Base-by-base conservation (phyloP, 2,888 invertebrate species). In the Sinohyriopsis cumingii region DNA sequence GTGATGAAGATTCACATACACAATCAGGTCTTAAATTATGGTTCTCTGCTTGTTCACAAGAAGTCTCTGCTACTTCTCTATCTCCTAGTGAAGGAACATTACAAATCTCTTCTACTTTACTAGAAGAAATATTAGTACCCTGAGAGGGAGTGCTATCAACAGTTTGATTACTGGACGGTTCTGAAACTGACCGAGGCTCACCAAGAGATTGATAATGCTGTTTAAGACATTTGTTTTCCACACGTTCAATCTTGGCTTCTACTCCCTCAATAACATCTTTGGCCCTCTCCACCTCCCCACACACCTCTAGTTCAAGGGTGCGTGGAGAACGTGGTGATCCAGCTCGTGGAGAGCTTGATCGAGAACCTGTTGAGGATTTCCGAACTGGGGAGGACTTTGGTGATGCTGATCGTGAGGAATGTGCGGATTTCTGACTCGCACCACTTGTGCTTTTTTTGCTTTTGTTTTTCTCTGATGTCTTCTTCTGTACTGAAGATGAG, bases 221-320 rank as follows among this genome's bases (percentile, higher is more conserved):
- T 24, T 71, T 67, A 56, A 74, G 64, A 68, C 68, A 67, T 57
- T 69, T 69, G 59, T 74, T 74, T 67, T 74, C 74, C 53, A 74
- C 66, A 62, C 71, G 71, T 63, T 85, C 84, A 63, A 85, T 85
- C 66, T 72, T 80, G 20, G 85, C 82, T 70, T 84, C 82, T 53
- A 73, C 69, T 61, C 67, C 66, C 66, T 75, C 55, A 18, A 78
- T 78, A 57, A 82, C 70, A 66, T 82, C 77, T 64, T 79, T 74
- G 59, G 80, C 82, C 59, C 77, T 63, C 63, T 83, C 81, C 6
- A 80, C 75, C 56, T 80, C 75, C 19, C 78, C 81, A 76, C 81
- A 81, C 22, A 83, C 80, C 69, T 80, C 82, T 9, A 80, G 66
- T 59, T 78, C 75, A 33, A 68, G 69, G 24, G 67, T 65, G 55